A percentile compares a stretch with the other conserved stretches of the same genome.
phyloP scores from a whole-genome alignment of 1,140 invertebrate genomes.

The Drosophila azteca region DNA sequence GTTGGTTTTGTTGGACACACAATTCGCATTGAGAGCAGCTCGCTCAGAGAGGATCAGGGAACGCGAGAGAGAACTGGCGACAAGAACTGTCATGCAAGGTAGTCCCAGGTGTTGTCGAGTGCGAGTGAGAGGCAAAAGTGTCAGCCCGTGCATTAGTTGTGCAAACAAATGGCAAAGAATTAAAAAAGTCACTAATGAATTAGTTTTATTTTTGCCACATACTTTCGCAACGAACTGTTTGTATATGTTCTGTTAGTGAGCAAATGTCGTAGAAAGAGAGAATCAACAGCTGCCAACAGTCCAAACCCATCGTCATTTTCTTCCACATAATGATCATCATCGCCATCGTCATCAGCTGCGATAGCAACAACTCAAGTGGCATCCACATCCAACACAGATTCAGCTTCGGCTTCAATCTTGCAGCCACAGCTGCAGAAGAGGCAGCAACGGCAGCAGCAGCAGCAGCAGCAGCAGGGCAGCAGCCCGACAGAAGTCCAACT shows the following conservation, averaged over 20 bases:
- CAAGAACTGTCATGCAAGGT: too few species aligned
- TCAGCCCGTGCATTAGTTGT: too few species aligned
- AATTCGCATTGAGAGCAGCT: too few species aligned
- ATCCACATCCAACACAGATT: conserved; percentile 40
- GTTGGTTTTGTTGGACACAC: too few species aligned
- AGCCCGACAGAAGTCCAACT: conserved; percentile 58
- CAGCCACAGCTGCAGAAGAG: neutral
- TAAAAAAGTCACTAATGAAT: too few species aligned
- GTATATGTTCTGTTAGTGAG: conserved; percentile 37
- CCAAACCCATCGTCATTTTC: conserved; percentile 48
- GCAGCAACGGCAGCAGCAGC: neutral
- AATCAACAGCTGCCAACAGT: conserved; percentile 68
- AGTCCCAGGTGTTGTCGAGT: too few species aligned
- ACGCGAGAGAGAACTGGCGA: too few species aligned
- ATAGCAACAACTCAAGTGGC: conserved; percentile 73
- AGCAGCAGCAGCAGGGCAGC: neutral
- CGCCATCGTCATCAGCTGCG: conserved; percentile 47
- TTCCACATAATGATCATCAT: conserved; percentile 2
- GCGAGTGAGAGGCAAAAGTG: too few species aligned
- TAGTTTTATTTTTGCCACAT: too few species aligned
- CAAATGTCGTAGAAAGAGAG: conserved; percentile 32
- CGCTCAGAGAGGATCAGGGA: too few species aligned
- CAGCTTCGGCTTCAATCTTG: conserved; percentile 12
- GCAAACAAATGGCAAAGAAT: too few species aligned
- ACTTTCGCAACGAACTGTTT: conserved; percentile 42